Evolutionary conservation across 2,888 invertebrate genomes (phyloP).

Genomic region (Polyploca ridens): DNA sequence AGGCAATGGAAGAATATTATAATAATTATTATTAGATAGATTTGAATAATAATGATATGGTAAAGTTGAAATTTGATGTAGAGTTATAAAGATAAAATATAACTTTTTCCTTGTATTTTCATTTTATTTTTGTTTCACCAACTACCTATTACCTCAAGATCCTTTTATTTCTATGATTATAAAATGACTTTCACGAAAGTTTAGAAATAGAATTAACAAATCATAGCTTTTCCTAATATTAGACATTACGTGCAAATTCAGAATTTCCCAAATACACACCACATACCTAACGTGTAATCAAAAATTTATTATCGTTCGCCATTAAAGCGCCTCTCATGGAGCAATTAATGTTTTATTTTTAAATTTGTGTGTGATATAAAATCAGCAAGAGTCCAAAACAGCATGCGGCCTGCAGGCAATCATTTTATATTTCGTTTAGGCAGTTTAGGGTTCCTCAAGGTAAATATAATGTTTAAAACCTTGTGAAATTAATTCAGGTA

Average conservation of each 20-base stretch:
- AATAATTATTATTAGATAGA: slow-evolving; percentile 2
- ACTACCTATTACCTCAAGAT: too few species aligned
- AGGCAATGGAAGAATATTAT: slow-evolving; percentile 14
- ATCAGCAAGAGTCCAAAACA: slow-evolving; percentile 28
- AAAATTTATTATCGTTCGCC: slow-evolving; percentile 34
- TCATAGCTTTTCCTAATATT: neutral
- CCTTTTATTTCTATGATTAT: too few species aligned
- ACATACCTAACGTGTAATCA: slow-evolving; percentile 11
- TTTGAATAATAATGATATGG: slow-evolving; percentile 7
- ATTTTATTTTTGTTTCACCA: neutral
- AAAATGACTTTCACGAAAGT: too few species aligned
- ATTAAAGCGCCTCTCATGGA: slow-evolving; percentile 30
- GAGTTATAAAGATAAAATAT: neutral
- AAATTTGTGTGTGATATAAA: slow-evolving; percentile 29
- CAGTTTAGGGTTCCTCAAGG: neutral
- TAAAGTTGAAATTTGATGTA: neutral
- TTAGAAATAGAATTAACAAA: too few species aligned
- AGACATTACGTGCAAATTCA: neutral
- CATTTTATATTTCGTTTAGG: slow-evolving; percentile 4
- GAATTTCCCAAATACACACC: neutral
- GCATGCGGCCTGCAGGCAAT: slow-evolving; percentile 28
- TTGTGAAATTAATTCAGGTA: neutral
- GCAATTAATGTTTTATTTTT: slow-evolving; percentile 36
- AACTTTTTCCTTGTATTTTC: neutral
- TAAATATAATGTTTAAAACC: neutral